Conservation (phyloP, 2,888 invertebrate species). For the Odontocerum albicorne region DNA sequence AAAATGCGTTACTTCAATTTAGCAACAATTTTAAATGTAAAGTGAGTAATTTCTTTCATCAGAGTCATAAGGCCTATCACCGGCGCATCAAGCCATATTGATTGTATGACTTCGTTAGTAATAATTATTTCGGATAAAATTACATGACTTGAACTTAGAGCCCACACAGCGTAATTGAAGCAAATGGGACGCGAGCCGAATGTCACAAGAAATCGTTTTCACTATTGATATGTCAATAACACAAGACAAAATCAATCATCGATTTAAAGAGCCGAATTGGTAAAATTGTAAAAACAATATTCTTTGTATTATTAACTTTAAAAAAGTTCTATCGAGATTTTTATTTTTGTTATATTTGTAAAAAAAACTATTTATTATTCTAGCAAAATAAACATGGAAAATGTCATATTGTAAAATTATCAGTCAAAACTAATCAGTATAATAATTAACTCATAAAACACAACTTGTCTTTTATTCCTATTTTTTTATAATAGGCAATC, state of each 20-base stretch:
- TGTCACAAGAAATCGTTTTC: not conserved
- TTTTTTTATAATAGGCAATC: no score
- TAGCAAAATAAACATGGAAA: no score
- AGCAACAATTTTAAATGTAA: conserved; percentile 19
- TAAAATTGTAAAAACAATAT: not conserved
- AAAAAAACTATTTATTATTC: no score
- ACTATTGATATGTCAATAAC: no score
- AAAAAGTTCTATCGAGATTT: no score
- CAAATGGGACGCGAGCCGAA: not conserved
- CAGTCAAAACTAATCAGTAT: no score
- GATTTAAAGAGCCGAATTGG: no score
- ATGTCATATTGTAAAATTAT: no score
- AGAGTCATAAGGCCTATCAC: not conserved
- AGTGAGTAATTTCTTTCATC: conserved; percentile 13
- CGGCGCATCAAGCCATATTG: conserved; percentile 6
- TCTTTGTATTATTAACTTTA: not conserved
- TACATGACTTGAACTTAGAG: conserved; percentile 9
- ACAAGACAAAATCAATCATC: no score
- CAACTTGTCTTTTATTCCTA: no score
- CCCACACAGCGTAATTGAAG: conserved; percentile 3
- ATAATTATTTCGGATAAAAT: conserved; percentile 9
- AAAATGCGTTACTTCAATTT: conserved; percentile 25
- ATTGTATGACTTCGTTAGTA: not conserved
- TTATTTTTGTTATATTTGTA: no score
- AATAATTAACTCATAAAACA: no score